Evolutionary conservation across 2,113 vertebrate species (phyloP), one percentile per base, ranked within the genome.

Genomic region (Ahaetulla prasina): DNA sequence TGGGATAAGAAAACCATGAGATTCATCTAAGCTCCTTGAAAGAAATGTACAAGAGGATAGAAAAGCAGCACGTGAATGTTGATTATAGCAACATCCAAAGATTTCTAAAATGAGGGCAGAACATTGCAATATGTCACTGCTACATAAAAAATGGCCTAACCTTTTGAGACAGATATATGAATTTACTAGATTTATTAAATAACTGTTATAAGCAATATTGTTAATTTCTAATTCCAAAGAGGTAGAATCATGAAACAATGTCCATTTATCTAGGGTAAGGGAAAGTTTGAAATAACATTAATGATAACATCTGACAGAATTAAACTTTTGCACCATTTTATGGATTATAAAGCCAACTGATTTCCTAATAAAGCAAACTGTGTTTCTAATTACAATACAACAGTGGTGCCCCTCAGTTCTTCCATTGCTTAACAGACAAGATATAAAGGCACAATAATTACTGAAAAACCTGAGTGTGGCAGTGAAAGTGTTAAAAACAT

Each of bases 111-210:
- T 45, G 23, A 35, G 27, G 20, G 5, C 55, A 57, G 23, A 57
- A 57, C 1, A 63, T 47, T 92, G 52, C 85, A 92, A 52, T 92
- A 54, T 87, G 49, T 43, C 87, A 30, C 49, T 93, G 84, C 30
- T 68, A 85, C 89, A 35, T 1, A 0, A 20, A 92, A 92, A 11
- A 88, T 89, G 23, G 89, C 27, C 35, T 92, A 39, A 94, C 92
- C 45, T 94, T 30, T 84, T 68, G n/a, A 1, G 85, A 89, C 49
- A 89, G 49, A 87, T 94, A 93, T n/a, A 92, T 90, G 88, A 74
- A 93, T 95, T 91, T 88, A 92, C 68, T 89, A 91, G 87, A 95
- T 68, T 8, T 3, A 86, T 22, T 91, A 89, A 93, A 91, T 93
- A 85, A 89, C 18, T 4, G 1, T 25, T 43, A 47, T 88, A 94